A percentile compares a stretch with the other conserved stretches of the same genome.
Conservation (phyloP, 2,888 invertebrate genomes). For the Kryphioiulus occultus region DNA sequence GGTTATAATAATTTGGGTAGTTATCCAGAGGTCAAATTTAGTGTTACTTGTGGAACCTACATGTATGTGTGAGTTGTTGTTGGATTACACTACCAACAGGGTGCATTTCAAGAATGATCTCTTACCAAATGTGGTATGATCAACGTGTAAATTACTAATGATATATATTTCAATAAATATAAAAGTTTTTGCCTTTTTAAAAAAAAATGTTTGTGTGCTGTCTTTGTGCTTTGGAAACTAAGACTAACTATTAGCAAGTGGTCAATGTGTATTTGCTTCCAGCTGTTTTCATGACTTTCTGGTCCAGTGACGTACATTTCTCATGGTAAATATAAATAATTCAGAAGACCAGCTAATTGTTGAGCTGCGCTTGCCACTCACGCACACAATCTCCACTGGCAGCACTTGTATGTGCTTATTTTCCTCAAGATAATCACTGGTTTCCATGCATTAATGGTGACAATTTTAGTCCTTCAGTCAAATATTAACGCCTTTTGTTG, state of each 20-base stretch:
- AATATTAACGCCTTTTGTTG: conserved; percentile 19
- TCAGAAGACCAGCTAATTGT: not conserved
- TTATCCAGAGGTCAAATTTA: too few species aligned
- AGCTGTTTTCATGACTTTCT: not conserved
- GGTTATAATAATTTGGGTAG: too few species aligned
- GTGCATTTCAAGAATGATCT: not conserved
- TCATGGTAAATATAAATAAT: not conserved
- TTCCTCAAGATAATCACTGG: not conserved
- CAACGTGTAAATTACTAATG: not conserved
- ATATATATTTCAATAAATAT: not conserved
- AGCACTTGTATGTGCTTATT: not conserved
- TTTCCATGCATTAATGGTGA: not conserved
- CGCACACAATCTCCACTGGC: not conserved
- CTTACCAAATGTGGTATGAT: not conserved
- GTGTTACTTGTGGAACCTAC: too few species aligned
- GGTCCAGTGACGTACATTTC: not conserved
- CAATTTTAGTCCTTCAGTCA: not conserved
- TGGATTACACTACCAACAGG: too few species aligned
- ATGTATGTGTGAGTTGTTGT: too few species aligned
- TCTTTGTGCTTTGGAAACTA: not conserved
- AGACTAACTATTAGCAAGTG: not conserved
- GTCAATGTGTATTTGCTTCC: not conserved
- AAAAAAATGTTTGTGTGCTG: not conserved
- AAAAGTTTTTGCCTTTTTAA: not conserved
- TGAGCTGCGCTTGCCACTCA: not conserved